Evolutionary conservation across 2,797 vertebrate species (phyloP), one percentile per base, ranked within the genome.

Genomic region (Rhinichthys osculus): DNA sequence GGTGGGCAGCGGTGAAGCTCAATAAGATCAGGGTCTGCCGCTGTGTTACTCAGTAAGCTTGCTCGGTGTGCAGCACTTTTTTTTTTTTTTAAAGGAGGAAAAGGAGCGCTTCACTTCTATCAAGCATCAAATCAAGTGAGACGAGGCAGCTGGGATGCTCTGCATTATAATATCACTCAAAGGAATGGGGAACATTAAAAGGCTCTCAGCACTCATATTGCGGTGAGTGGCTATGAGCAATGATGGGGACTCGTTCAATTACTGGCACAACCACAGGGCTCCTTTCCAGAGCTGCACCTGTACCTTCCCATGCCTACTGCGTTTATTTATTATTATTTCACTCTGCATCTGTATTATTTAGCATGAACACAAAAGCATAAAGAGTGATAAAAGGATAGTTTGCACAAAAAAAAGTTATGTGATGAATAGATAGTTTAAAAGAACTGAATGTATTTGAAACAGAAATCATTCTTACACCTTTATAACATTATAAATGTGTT

Each of bases 81-180:
- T 64, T 47, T 78, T 10, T 50, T 64, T 47, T 78, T 10, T 50
- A 59, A 59, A 72, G 71, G 13, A 74, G 57, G 21, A 30, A 78
- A 52, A 27, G 54, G 74, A 72, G n/a, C 14, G 57, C 67, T 81
- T 70, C 77, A 84, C 72, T 87, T 81, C 71, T 82, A 78, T 82
- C 87, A 85, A 85, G 79, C 72, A 84, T 87, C 78, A 74, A 85
- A 85, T 87, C 87, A 85, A 85, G 78, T 81, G 78, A 81, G 78
- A 77, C 8, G 71, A 74, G 83, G 54, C 79, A 85, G 83, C 47
- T 78, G 80, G 66, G 78, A 80, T 66, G 67, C 79, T 87, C 79
- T 67, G 79, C 67, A 82, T 84, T 82, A 78, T 82, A 82, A 89
- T 89, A 81, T 87, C 83, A 82, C 82, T 89, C 78, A 87, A 81